Evolutionary conservation across 2,113 vertebrate species (phyloP).

Genomic region (Parotia lawesii): DNA sequence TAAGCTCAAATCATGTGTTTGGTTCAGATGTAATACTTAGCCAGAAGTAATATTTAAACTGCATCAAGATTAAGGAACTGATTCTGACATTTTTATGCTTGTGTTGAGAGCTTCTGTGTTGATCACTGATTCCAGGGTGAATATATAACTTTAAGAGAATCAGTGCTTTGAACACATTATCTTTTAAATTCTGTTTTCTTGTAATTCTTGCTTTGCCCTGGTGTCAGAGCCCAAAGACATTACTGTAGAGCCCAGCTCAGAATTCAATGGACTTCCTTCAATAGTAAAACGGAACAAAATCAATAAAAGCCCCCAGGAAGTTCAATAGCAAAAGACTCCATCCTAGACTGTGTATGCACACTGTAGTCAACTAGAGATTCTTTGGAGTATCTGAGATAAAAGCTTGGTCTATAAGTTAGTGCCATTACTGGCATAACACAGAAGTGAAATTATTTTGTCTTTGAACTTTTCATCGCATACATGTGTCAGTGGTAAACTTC

Average conservation of each 20-base stretch:
- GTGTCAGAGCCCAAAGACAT: not conserved
- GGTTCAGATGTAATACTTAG: conserved; percentile 26
- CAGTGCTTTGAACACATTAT: not conserved
- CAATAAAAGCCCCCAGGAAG: not conserved
- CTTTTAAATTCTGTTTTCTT: not conserved
- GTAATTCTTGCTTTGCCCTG: not conserved
- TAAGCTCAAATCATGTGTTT: conserved; percentile 34
- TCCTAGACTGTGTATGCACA: not conserved
- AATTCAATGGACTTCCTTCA: not conserved
- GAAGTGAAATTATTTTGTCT: not conserved
- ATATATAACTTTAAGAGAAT: not conserved
- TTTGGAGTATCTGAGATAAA: not conserved
- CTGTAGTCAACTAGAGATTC: not conserved
- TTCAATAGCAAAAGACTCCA: conserved; percentile 14
- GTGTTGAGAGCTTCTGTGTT: not conserved
- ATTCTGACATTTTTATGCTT: conserved; percentile 37
- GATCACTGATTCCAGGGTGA: conserved; percentile 22
- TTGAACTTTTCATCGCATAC: not conserved
- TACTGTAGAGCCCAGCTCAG: not conserved
- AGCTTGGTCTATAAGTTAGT: not conserved
- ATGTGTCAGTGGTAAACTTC: not conserved
- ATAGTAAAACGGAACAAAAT: conserved; percentile 2
- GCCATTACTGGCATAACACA: not conserved
- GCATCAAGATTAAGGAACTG: conserved; percentile 8
- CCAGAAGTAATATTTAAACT: conserved; percentile 60